A percentile compares a stretch with the other conserved stretches of the same genome.
Evolutionary conservation across 2,888 invertebrate genomes (phyloP).

Genomic region (Drosophila differens): DNA sequence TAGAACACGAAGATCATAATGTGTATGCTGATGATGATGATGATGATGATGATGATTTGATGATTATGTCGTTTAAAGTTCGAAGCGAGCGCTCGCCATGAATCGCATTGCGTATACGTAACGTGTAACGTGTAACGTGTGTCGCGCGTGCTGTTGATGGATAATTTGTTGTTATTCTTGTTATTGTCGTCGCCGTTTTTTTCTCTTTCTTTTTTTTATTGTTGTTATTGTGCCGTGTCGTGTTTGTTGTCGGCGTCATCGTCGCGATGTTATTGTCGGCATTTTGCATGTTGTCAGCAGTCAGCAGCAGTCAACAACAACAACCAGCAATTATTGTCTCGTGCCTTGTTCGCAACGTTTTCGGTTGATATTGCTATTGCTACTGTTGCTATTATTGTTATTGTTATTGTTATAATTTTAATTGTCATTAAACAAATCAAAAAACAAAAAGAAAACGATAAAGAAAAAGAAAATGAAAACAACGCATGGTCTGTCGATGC

Average conservation of each 20-base stretch:
- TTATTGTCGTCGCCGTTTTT: constrained; percentile 8
- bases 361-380: constrained; percentile 29
- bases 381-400: constrained; percentile 9
- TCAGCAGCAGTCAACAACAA: constrained; percentile 26
- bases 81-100: constrained; percentile 23
- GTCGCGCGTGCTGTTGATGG: constrained; percentile 61
- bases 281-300: constrained; percentile 44
- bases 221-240: constrained; percentile 14
- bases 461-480: background rate
- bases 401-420: constrained; percentile 30
- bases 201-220: constrained; percentile 11
- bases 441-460: background rate
- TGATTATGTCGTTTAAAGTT: constrained; percentile 14
- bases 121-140: constrained; percentile 44
- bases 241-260: constrained; percentile 10
- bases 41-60: constrained; percentile 1
- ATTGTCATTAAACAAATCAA: constrained; percentile 57
- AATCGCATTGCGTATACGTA: constrained; percentile 54
- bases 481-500: constrained; percentile 27
- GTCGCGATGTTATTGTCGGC: constrained; percentile 45
- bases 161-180: constrained; percentile 45
- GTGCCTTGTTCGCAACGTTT: constrained; percentile 44
- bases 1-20: constrained; percentile 44
- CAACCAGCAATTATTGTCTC: constrained; percentile 51
- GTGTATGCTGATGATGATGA: constrained; percentile 11